phyloP scores from a whole-genome alignment of 2,888 invertebrate species.

The Conops quadrifasciatus region DNA sequence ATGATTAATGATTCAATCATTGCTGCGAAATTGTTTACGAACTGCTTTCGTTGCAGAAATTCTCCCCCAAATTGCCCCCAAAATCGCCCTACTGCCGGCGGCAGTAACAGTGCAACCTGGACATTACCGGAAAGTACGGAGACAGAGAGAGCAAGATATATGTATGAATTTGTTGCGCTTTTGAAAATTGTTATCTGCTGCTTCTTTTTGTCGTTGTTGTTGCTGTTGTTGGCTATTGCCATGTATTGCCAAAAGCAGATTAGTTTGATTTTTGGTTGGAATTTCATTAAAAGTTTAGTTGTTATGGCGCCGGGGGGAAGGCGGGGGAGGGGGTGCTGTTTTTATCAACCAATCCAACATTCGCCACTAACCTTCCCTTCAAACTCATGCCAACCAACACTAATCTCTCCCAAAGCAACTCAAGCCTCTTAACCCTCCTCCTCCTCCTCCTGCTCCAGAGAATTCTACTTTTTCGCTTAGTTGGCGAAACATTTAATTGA shows the following conservation, averaged over 20 bases:
- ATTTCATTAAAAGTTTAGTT: conserved; percentile 34
- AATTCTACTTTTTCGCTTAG: conserved; percentile 4
- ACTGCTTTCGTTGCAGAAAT: conserved; percentile 29
- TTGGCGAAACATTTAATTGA: conserved; percentile 15
- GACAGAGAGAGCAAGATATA: not conserved
- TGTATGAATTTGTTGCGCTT: conserved; percentile 11
- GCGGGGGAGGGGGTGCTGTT: not conserved
- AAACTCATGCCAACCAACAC: too few relatives aligned
- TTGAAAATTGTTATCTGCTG: not conserved
- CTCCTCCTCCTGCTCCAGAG: not conserved
- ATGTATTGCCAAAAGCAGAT: conserved; percentile 15
- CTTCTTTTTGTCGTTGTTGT: not conserved
- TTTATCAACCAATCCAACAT: not conserved
- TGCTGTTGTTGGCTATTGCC: conserved; percentile 17
- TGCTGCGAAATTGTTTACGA: conserved; percentile 35
- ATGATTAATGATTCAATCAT: conserved; percentile 46
- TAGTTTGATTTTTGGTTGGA: conserved; percentile 26
- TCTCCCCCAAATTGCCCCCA: not conserved
- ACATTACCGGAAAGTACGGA: not conserved
- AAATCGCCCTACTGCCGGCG: not conserved
- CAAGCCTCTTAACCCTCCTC: not conserved
- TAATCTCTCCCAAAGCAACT: not conserved
- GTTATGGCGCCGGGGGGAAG: not conserved
- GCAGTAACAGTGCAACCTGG: not conserved
- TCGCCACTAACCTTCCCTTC: not conserved